Evolutionary conservation across 2,888 invertebrate genomes (phyloP), one percentile per base, ranked within the genome.

Genomic region (Lucinisca nassula): DNA sequence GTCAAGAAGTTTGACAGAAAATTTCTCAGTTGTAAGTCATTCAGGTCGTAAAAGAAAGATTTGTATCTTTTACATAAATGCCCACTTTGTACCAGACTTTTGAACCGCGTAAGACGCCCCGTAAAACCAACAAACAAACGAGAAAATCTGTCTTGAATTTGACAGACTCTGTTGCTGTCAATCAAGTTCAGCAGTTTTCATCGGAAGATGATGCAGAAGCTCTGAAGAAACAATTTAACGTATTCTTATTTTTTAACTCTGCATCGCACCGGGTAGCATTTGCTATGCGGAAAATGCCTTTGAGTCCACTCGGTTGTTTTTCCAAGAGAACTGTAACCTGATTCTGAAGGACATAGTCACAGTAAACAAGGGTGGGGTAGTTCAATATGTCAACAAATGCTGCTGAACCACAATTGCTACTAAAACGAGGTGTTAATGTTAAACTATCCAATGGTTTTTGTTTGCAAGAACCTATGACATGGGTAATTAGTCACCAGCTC

Each of bases 11-110:
- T 82, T 79, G 81, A 75, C 83, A 80, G 80, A 84, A 67, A 17
- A 79, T 86, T 88, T 87, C 85, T 82, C 79, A 80, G 79, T 84
- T 86, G 92, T 91, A 91, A 91, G 92, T 85, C 78, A 51, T 38
- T 32, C 14, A 32, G 32, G 12, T 30, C 30, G 49, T 67, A 30
- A n/a, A 32, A 30, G 32, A 21, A 45, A 35, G 40, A 45, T 40
- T 40, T 51, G 49, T 61, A 32, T 83, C 51, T 10, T 8, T 27
- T n/a, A 74, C 12, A 6, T 30, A 24, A 24, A 37, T 74, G 27
- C 27, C 24, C 67, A 14, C 8, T 35, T 35, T 32, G 0, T 27
- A 58, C 27, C 6, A 21, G 6, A 67, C 6, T 30, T 27, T 61
- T 24, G 10, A n/a, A n/a, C n/a, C n/a, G n/a, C n/a, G n/a, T n/a